Percentiles rank a stretch among this genome's conserved stretches.
Evolutionary conservation across 2,113 vertebrate species (phyloP).

Genomic region (Oreochromis aureus): DNA sequence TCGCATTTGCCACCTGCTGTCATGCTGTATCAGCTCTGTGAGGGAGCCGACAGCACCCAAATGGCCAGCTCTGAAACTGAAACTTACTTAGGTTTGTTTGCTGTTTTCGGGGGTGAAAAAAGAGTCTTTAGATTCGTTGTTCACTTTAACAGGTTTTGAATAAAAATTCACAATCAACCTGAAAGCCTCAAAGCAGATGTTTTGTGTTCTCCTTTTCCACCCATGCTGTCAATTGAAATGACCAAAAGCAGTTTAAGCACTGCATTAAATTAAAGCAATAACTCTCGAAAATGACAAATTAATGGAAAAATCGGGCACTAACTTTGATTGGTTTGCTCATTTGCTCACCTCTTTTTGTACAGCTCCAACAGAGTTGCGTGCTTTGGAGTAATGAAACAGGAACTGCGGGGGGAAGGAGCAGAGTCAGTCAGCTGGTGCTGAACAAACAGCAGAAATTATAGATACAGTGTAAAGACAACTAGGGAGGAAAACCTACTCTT

Average conservation of each 20-base stretch:
- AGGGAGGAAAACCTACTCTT: constrained; percentile 43
- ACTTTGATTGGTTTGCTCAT: not conserved
- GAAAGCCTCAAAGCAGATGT: not conserved
- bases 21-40: not conserved
- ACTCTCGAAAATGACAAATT: not conserved
- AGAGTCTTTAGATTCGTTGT: not conserved
- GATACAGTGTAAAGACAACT: not conserved
- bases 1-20: not conserved
- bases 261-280: not conserved
- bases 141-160: not conserved
- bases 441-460: not conserved
- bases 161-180: not conserved
- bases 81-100: not conserved
- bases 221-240: not conserved
- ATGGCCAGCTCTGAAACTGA: not conserved
- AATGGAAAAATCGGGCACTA: not conserved
- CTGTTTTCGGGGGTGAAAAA: rapidly evolving
- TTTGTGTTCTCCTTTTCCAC: not conserved
- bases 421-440: not conserved
- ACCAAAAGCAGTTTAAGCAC: not conserved
- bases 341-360: constrained; percentile 57
- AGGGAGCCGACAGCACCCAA: not conserved
- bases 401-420: constrained; percentile 46
- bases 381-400: constrained; percentile 76
- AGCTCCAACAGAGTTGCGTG: constrained; percentile 63